Percentiles rank a stretch among this genome's conserved stretches.
phyloP scores from a whole-genome alignment of 2,888 invertebrate genomes.

The Cacoxenus indagator region DNA sequence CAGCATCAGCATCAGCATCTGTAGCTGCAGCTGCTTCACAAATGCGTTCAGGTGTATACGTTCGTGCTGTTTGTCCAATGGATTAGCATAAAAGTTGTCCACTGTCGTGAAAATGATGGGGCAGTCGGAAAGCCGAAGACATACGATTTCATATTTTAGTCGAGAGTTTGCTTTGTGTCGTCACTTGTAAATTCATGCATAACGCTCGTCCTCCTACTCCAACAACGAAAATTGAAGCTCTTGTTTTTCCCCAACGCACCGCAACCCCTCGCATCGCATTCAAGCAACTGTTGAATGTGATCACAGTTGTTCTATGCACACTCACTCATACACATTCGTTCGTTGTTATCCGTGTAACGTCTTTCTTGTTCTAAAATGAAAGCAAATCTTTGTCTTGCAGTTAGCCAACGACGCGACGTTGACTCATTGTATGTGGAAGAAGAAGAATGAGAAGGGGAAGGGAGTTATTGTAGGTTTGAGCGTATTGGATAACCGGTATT shows the following conservation, averaged over 20 bases:
- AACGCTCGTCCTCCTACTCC: conserved; percentile 1
- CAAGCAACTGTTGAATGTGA: not conserved
- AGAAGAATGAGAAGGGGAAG: conserved; percentile 44
- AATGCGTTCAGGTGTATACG: conserved; percentile 31
- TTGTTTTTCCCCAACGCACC: not conserved
- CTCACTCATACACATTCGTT: not conserved
- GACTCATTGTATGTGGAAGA: too few species aligned
- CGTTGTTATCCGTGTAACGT: conserved; percentile 20
- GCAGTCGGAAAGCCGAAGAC: conserved; percentile 22
- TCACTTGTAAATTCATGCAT: not conserved
- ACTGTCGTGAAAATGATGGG: conserved; percentile 29
- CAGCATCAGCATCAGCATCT: conserved; percentile 21
- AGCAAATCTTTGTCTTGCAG: conserved; percentile 53
- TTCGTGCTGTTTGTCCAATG: conserved; percentile 43
- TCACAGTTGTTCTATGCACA: not conserved
- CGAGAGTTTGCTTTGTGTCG: not conserved
- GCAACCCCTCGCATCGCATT: too few species aligned
- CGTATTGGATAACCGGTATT: conserved; percentile 6
- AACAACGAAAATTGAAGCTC: not conserved
- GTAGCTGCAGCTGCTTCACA: conserved; percentile 36
- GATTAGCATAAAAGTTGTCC: conserved; percentile 50
- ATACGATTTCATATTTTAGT: conserved; percentile 7
- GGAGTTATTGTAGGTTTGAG: conserved; percentile 51
- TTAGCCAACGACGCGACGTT: conserved; percentile 32
- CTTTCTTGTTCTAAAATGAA: conserved; percentile 53